These are phyloP conservation scores for Strongylocentrotus purpuratus DNA, from an alignment of 35 echinoderm and acorn worm species.

Conservation along the genomic window DNA sequence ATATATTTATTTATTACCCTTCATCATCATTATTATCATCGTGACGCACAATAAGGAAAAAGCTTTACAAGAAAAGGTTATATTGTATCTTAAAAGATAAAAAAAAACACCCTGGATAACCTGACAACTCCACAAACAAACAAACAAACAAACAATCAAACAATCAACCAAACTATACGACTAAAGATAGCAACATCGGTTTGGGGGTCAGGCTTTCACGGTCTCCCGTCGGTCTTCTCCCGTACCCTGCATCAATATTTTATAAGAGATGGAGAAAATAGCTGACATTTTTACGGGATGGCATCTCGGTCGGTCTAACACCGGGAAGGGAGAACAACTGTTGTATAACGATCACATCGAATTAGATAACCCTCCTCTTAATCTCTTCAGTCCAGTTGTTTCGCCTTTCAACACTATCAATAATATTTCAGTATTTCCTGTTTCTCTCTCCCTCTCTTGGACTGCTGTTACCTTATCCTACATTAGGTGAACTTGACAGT, in stretches of 20 bases:
- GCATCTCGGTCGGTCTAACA: neutral
- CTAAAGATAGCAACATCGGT: neutral
- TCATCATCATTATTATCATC: too few relatives aligned
- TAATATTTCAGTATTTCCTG: neutral
- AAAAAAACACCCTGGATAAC: neutral
- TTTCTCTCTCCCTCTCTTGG: neutral
- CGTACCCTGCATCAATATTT: neutral
- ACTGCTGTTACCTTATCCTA: neutral
- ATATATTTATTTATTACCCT: too few relatives aligned
- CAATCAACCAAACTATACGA: neutral
- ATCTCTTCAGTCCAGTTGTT: neutral
- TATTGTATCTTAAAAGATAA: too few relatives aligned
- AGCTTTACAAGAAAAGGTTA: too few relatives aligned
- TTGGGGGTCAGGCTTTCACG: neutral
- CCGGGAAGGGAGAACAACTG: conserved; percentile 14
- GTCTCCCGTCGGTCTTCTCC: neutral
- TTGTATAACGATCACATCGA: conserved; percentile 12
- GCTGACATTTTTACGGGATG: neutral
- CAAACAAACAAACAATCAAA: neutral
- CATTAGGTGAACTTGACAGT: neutral
- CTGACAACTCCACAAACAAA: neutral
- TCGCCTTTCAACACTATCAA: neutral
- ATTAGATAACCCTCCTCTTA: neutral
- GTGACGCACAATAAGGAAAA: too few relatives aligned
- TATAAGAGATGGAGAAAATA: neutral